These are phyloP conservation scores for Malurus cyaneus DNA, from an alignment of 2,113 vertebrate species.

Conservation along the genomic window DNA sequence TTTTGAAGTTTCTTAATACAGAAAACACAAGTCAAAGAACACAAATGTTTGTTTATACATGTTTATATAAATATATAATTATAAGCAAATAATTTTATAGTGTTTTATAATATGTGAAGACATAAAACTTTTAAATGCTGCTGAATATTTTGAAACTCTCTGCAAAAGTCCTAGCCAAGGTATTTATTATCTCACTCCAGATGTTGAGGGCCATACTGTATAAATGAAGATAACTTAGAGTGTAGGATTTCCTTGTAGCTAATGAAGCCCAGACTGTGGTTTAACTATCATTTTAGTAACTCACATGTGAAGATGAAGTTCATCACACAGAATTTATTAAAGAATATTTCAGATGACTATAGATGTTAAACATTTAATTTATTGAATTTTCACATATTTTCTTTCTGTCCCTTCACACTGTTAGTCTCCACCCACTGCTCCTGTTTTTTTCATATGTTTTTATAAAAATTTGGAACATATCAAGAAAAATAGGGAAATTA, in stretches of 20 bases:
- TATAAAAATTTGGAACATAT: not conserved
- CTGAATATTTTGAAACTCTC: not conserved
- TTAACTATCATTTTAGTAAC: not conserved
- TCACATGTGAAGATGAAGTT: not conserved
- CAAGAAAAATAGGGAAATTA: not conserved
- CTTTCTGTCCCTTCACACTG: not conserved
- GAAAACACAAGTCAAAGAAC: not conserved
- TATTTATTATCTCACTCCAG: not conserved
- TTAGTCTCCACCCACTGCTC: not conserved
- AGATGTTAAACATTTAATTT: not conserved
- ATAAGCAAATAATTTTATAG: not conserved
- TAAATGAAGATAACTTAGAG: constrained; percentile 8
- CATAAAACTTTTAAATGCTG: not conserved
- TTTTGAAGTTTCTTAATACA: not conserved
- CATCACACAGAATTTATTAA: not conserved
- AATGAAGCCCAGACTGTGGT: not conserved
- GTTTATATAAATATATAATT: not conserved
- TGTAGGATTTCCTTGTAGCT: constrained; percentile 17
- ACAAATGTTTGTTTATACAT: not conserved
- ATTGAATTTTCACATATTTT: not conserved
- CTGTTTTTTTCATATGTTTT: not conserved
- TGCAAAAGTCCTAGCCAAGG: not conserved
- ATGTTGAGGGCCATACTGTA: not conserved
- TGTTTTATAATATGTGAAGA: not conserved
- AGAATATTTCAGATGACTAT: not conserved